A percentile compares a stretch with the other conserved stretches of the same genome.
Evolutionary conservation across 2,113 vertebrate genomes (phyloP).

Genomic region (Formicarius rufipectus): DNA sequence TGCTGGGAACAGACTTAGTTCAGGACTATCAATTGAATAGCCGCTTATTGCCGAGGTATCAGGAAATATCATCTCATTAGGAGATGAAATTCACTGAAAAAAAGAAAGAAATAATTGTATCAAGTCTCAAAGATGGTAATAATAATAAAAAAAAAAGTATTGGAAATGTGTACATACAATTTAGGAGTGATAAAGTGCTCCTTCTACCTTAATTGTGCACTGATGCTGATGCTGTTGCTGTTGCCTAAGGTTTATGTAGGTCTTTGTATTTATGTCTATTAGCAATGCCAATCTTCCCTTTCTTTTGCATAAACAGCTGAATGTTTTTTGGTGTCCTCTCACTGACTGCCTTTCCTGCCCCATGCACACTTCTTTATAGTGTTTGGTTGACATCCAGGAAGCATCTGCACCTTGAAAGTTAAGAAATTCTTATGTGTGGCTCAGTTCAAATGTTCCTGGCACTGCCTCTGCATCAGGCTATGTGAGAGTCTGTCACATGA

Average conservation of each 20-base stretch:
- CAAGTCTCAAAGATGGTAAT: not conserved
- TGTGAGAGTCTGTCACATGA: not conserved
- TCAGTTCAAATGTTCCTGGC: fast-evolving
- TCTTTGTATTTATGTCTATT: not conserved
- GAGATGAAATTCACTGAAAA: not conserved
- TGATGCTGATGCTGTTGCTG: not conserved
- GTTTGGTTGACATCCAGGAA: not conserved
- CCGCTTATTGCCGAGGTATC: not conserved
- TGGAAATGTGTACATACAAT: not conserved
- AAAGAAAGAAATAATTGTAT: not conserved
- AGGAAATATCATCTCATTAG: not conserved
- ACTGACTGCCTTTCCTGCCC: not conserved
- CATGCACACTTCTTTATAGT: not conserved
- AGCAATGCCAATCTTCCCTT: not conserved
- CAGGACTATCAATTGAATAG: not conserved
- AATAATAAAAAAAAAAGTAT: not conserved
- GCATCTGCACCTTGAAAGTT: not conserved
- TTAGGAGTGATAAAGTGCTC: not conserved
- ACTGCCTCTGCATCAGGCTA: fast-evolving
- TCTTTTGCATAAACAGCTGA: not conserved
- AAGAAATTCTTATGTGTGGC: not conserved
- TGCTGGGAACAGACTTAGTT: not conserved
- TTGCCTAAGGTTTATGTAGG: not conserved
- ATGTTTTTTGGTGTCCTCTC: not conserved
- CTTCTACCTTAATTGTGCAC: not conserved